Percentiles rank a stretch among this genome's conserved stretches.
Conservation (phyloP, 2,797 vertebrate genomes). For the Vireo griseus region DNA sequence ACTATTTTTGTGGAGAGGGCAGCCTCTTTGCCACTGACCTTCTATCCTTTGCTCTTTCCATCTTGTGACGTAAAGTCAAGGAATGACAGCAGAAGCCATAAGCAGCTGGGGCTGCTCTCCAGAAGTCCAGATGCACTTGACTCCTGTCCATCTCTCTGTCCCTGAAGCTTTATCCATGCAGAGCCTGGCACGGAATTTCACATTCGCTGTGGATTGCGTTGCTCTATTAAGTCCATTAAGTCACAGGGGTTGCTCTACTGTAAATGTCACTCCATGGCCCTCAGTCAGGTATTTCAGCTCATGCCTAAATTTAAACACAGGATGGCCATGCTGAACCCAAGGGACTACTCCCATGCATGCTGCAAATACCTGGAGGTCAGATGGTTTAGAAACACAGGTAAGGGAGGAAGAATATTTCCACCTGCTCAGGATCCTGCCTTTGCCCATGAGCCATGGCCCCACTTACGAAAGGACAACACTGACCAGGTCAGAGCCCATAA, state of each 20-base stretch:
- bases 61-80: neutral
- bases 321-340: neutral
- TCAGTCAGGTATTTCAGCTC: neutral
- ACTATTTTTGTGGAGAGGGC: neutral
- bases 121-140: constrained; percentile 20
- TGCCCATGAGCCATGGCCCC: neutral
- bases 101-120: constrained; percentile 7
- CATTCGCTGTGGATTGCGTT: neutral
- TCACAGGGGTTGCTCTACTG: neutral
- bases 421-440: neutral
- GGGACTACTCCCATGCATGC: neutral
- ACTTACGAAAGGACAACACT: neutral
- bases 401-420: neutral
- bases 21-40: neutral
- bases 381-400: neutral
- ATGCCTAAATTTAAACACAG: neutral
- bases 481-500: neutral
- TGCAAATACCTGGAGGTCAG: neutral
- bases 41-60: neutral
- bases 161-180: neutral
- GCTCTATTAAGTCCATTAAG: neutral
- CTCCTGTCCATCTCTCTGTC: constrained; percentile 25
- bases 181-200: neutral
- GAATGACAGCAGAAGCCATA: neutral
- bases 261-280: neutral